These are phyloP conservation scores for Myocastor coypus DNA, from an alignment of 2,113 vertebrate species.

Conservation along the genomic window DNA sequence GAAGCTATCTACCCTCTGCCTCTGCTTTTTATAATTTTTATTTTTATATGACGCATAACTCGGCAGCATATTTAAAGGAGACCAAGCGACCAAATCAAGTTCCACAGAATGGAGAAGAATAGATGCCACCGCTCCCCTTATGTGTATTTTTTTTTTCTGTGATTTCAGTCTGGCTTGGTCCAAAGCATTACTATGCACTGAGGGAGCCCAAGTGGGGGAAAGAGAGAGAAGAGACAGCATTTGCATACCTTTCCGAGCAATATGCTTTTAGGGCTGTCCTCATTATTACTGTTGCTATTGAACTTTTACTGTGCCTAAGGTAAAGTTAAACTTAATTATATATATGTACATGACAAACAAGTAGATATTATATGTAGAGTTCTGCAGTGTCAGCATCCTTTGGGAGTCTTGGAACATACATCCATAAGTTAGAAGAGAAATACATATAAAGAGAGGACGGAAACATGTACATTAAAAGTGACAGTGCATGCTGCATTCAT, in stretches of 20 bases:
- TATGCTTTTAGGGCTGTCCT: not conserved
- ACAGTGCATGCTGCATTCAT: not conserved
- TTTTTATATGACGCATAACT: not conserved
- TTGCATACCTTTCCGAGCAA: not conserved
- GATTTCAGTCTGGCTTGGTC: not conserved
- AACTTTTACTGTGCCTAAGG: not conserved
- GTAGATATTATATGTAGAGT: not conserved
- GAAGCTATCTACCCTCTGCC: not conserved
- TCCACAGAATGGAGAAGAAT: not conserved
- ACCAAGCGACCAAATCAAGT: not conserved
- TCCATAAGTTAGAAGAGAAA: not conserved
- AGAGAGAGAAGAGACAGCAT: too few relatives aligned
- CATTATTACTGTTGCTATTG: not conserved
- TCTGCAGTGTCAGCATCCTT: not conserved
- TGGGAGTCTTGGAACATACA: not conserved
- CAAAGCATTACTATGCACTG: not conserved
- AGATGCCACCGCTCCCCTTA: too few relatives aligned
- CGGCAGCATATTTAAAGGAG: not conserved
- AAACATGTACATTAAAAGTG: not conserved
- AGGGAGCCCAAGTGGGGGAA: too few relatives aligned
- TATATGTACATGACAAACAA: not conserved
- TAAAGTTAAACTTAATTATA: not conserved
- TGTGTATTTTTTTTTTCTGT: not conserved
- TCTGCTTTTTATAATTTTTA: not conserved
- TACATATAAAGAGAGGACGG: not conserved